phyloP scores from a whole-genome alignment of 2,888 invertebrate genomes.

The Gymnosoma rotundatum region DNA sequence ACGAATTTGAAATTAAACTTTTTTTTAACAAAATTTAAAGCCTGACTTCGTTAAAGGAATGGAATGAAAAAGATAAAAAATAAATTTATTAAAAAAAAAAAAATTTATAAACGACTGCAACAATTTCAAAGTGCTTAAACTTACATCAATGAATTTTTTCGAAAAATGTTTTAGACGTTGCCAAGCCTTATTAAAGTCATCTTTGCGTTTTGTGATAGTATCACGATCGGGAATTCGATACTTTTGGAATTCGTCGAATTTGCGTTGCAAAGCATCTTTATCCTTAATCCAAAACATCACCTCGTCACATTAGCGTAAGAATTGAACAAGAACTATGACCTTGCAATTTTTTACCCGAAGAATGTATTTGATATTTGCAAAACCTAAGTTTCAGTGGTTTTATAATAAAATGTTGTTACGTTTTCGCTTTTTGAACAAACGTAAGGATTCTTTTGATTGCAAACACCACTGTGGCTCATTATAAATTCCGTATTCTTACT shows the following conservation, averaged over 20 bases:
- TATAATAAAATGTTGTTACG: too few relatives aligned
- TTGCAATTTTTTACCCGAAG: constrained; percentile 98
- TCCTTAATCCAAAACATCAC: constrained; percentile 99
- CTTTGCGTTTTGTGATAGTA: constrained; percentile 86
- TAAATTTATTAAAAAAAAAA: too few relatives aligned
- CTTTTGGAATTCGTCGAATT: constrained; percentile 99
- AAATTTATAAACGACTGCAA: too few relatives aligned
- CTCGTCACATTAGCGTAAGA: constrained; percentile 98
- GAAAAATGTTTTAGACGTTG: constrained; percentile 96
- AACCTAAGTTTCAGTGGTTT: too few relatives aligned
- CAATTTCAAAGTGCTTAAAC: too few relatives aligned
- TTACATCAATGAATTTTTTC: too few relatives aligned
- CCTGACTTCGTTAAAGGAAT: background rate
- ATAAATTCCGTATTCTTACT: too few relatives aligned
- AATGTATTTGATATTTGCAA: too few relatives aligned
- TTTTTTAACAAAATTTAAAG: too few relatives aligned
- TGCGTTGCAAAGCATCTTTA: constrained; percentile 98
- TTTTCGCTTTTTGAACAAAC: too few relatives aligned
- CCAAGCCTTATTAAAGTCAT: constrained; percentile 98
- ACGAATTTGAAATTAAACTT: background rate
- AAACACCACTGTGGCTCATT: too few relatives aligned
- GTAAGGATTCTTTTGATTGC: too few relatives aligned
- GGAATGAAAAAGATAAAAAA: background rate
- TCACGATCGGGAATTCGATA: constrained; percentile 97
- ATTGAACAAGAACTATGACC: constrained; percentile 98